Conservation (phyloP, 2,113 vertebrate genomes). For the Cyanocitta stelleri region DNA sequence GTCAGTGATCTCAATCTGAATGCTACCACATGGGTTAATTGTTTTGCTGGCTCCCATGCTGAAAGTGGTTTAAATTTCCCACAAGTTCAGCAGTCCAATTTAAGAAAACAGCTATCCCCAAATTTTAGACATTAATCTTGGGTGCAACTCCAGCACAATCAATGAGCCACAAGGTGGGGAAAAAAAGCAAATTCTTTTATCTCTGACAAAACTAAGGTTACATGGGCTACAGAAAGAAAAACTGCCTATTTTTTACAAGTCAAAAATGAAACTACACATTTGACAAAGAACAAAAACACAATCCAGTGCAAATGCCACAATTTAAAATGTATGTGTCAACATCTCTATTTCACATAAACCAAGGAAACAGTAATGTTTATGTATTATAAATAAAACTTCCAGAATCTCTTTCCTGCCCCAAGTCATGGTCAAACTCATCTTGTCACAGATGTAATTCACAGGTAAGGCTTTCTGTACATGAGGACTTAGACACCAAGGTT, state of each 20-base stretch:
- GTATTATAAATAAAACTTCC: neutral
- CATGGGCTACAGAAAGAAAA: neutral
- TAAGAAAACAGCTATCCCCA: neutral
- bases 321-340: neutral
- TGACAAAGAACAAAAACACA: neutral
- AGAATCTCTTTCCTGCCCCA: neutral
- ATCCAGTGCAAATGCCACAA: neutral
- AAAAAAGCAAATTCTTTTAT: neutral
- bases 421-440: neutral
- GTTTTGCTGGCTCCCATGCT: neutral
- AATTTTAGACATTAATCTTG: neutral
- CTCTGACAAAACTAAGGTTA: neutral
- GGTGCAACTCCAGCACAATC: neutral
- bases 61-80: conserved; percentile 22
- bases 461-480: neutral
- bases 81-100: neutral
- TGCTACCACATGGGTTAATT: conserved; percentile 30
- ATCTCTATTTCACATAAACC: neutral
- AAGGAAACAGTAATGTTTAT: neutral
- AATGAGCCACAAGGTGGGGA: neutral
- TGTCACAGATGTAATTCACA: neutral
- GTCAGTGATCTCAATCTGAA: conserved; percentile 37
- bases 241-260: neutral
- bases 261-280: neutral
- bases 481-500: neutral